These are phyloP conservation scores for Drosophila oshimai DNA, from an alignment of 1,140 invertebrate species.

Conservation along the genomic window DNA sequence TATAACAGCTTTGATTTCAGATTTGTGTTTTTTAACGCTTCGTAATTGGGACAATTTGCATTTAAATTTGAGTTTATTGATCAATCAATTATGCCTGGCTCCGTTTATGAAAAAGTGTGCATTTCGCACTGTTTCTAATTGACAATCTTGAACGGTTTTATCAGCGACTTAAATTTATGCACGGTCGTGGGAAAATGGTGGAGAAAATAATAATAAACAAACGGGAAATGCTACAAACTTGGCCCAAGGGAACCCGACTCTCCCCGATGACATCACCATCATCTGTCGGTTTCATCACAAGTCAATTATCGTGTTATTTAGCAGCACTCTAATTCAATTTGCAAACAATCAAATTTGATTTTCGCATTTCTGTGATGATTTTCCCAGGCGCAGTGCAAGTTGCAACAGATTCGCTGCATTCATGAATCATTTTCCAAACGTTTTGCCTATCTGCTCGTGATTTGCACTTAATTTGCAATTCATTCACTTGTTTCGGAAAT, in stretches of 20 bases:
- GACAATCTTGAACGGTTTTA: conserved; percentile 17
- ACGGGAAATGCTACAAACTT: not conserved
- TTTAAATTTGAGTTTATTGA: conserved; percentile 55
- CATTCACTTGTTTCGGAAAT: not conserved
- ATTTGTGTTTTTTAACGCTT: conserved; percentile 57
- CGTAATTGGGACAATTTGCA: conserved; percentile 65
- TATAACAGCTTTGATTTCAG: conserved; percentile 49
- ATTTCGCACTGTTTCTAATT: conserved; percentile 45
- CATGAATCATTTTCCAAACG: conserved; percentile 37
- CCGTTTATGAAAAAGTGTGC: conserved; percentile 22
- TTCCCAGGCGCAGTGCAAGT: conserved; percentile 18
- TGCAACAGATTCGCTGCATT: conserved; percentile 27
- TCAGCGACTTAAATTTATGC: conserved; percentile 16
- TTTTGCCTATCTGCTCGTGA: not conserved
- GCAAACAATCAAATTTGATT: conserved; percentile 40
- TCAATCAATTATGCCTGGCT: conserved; percentile 55
- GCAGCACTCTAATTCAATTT: conserved; percentile 31
- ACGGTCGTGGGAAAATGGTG: conserved; percentile 25
- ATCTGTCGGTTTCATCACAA: not conserved
- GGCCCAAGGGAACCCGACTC: not conserved
- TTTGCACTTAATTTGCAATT: not conserved
- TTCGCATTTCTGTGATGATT: conserved; percentile 34
- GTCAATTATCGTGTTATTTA: conserved; percentile 33
- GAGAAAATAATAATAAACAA: not conserved
- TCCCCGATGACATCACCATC: not conserved